These are phyloP conservation scores for Mesembrinibis cayennensis DNA, from an alignment of 2,113 vertebrate genomes.

Conservation along the genomic window DNA sequence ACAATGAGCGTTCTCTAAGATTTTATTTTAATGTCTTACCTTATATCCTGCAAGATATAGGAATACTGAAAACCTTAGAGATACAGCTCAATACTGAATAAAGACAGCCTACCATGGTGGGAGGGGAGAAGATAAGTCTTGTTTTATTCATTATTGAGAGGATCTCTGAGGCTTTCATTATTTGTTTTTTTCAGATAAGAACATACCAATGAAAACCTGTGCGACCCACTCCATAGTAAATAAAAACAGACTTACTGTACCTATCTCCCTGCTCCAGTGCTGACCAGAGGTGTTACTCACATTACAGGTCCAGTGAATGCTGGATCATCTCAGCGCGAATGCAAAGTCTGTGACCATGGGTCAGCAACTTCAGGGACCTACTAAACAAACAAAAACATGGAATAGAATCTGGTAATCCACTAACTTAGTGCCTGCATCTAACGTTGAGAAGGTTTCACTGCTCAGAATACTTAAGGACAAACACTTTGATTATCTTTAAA, in stretches of 20 bases:
- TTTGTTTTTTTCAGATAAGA: conserved; percentile 29
- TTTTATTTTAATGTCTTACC: conserved; percentile 18
- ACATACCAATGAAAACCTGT: conserved; percentile 57
- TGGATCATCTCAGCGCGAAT: conserved; percentile 62
- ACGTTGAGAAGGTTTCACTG: not conserved
- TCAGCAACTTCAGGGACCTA: conserved; percentile 69
- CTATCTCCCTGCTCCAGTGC: conserved; percentile 70
- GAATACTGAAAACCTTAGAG: conserved; percentile 59
- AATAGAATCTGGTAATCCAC: conserved; percentile 50
- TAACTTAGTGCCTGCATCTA: conserved; percentile 34
- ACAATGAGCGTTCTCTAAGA: conserved; percentile 37
- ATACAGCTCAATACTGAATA: conserved; percentile 63
- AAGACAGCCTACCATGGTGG: conserved; percentile 19
- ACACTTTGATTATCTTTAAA: not conserved
- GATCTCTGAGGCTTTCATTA: conserved; percentile 70
- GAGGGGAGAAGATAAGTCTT: conserved; percentile 60
- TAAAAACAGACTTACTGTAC: conserved; percentile 69
- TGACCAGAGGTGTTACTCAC: conserved; percentile 70
- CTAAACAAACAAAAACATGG: conserved; percentile 70
- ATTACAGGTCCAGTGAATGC: conserved; percentile 68
- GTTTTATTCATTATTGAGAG: conserved; percentile 72
- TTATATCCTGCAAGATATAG: not conserved
- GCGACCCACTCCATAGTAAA: conserved; percentile 69
- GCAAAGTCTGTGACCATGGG: conserved; percentile 66
- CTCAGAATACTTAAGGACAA: conserved; percentile 5